Evolutionary conservation across 2,113 vertebrate genomes (phyloP).

Genomic region (Centropristis striata): DNA sequence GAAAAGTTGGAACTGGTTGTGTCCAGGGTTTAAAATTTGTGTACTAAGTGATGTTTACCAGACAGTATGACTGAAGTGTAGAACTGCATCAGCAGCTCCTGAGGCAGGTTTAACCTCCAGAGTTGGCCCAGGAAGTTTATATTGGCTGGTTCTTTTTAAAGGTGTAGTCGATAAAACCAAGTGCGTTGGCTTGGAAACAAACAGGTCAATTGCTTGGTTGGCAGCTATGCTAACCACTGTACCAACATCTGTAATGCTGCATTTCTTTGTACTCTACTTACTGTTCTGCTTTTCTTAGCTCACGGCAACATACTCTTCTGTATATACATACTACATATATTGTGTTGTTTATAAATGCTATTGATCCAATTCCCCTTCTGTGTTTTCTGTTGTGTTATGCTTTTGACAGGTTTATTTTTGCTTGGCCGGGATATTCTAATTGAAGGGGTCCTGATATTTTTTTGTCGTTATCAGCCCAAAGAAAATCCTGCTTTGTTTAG

Average conservation of each 20-base stretch:
- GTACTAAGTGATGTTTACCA: background rate
- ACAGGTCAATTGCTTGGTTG: constrained; percentile 86
- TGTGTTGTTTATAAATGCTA: background rate
- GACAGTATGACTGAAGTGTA: background rate
- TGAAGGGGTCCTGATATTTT: background rate
- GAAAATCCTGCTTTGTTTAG: background rate
- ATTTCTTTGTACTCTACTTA: too few relatives aligned
- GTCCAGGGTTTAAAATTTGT: too few relatives aligned
- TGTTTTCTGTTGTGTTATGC: background rate
- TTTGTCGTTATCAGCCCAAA: too few relatives aligned
- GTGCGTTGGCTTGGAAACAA: too few relatives aligned
- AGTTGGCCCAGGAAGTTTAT: too few relatives aligned
- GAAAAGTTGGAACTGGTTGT: too few relatives aligned
- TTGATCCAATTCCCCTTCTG: background rate
- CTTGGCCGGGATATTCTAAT: background rate
- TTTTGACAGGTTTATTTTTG: background rate
- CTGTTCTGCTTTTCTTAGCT: too few relatives aligned
- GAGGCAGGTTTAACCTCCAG: too few relatives aligned
- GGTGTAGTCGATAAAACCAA: too few relatives aligned
- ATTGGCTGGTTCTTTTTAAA: too few relatives aligned
- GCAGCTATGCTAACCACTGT: constrained; percentile 87
- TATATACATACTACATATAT: background rate
- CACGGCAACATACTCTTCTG: background rate
- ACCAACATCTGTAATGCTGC: too few relatives aligned
- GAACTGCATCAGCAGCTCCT: background rate